Evolutionary conservation across 2,797 vertebrate genomes (phyloP).

Genomic region (Artibeus jamaicensis): DNA sequence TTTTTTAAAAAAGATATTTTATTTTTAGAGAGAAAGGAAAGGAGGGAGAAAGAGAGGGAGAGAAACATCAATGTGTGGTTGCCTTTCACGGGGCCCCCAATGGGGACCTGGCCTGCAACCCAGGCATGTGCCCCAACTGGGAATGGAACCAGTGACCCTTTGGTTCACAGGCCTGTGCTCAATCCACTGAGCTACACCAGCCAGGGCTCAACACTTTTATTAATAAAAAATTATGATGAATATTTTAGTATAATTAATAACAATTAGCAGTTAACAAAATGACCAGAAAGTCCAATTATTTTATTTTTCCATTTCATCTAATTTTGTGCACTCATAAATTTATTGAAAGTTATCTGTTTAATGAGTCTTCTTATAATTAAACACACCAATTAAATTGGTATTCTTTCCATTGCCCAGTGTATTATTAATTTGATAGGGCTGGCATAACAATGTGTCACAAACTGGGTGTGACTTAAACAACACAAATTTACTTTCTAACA

Average conservation of each 20-base stretch:
- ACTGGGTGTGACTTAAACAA: background rate
- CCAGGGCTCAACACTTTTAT: background rate
- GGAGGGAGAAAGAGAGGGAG: no score
- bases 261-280: background rate
- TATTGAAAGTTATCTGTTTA: background rate
- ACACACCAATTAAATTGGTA: background rate
- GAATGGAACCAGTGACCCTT: no score
- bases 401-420: background rate
- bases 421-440: background rate
- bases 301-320: slow-evolving; percentile 9
- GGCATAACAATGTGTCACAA: background rate
- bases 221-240: background rate
- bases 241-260: background rate
- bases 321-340: background rate
- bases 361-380: background rate
- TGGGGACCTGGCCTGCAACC: no score
- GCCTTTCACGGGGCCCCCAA: no score
- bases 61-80: no score
- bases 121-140: no score
- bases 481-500: background rate
- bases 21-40: no score
- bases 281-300: background rate
- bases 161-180: no score
- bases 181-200: no score
- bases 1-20: background rate